Base-by-base conservation (phyloP, 2,797 vertebrate genomes). In the Hemitrygon akajei region DNA sequence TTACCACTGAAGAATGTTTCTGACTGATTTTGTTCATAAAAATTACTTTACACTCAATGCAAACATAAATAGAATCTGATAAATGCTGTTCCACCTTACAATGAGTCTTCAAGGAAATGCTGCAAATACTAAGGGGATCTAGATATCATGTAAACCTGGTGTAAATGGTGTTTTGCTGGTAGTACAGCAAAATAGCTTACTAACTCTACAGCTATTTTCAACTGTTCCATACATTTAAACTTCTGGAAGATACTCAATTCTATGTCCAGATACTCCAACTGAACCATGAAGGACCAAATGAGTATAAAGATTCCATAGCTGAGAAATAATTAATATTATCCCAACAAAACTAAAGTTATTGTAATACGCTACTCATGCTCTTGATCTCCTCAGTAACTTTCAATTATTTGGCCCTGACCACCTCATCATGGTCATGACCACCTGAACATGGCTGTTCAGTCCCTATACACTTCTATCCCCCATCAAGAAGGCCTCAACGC, bases 11-110 rank as follows among this genome's bases (percentile, higher is more conserved):
- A 92, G 37, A 58, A 76, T 56, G 22, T n/a, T 93, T 10, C 63
- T 58, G 40, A 93, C 34, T 76, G 89, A 93, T 92, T 69, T 76
- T 3, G 37, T 71, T 93, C 91, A 25, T 25, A 14, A 93, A 75
- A 76, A 20, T 30, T 58, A 47, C 16, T 93, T 47, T 56, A 22
- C 5, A 30, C 25, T 76, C 40, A 56, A 40, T 73, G 91, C 69
- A 56, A 76, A 76, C 47, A 56, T 76, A 37, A 87, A 87, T 63
- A 63, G 30, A 66, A 84, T 12, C 30, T 66, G 30, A 87, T 58
- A 84, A 47, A 3, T 47, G 4, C 47, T 47, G 47, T 47, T 47
- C 47, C 47, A 2, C 47, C 47, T 47, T 47, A 71, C 69, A 71
- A 25, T 22, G 37, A 27, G 37, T 22, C 37, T 71, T 25, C 37